Percentiles rank a stretch among this genome's conserved stretches.
Conservation (phyloP, 2,113 vertebrate species). For the Lophura nycthemera region DNA sequence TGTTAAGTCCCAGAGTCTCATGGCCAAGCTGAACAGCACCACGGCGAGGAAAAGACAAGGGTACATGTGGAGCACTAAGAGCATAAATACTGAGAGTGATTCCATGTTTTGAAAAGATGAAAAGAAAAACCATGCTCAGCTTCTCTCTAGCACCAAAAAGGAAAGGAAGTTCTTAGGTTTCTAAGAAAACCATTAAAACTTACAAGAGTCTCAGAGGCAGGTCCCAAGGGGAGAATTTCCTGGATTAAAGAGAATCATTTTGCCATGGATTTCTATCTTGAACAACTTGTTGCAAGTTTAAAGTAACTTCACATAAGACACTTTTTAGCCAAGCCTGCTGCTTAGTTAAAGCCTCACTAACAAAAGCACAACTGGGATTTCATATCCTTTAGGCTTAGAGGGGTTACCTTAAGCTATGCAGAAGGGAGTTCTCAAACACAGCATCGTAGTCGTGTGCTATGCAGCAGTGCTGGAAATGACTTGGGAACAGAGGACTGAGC, state of each 20-base stretch:
- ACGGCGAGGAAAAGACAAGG: background rate
- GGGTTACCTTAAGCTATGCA: background rate
- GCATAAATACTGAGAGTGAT: background rate
- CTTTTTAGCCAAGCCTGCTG: conserved; percentile 41
- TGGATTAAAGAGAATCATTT: conserved; percentile 43
- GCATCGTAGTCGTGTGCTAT: background rate
- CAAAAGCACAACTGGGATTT: background rate
- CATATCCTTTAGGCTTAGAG: background rate
- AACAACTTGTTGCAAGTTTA: conserved; percentile 22
- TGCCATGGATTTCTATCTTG: conserved; percentile 6
- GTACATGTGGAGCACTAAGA: conserved; percentile 10
- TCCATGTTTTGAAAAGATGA: conserved; percentile 46
- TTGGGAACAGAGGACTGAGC: background rate
- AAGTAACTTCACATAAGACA: conserved; percentile 23
- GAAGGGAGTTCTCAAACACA: conserved; percentile 4
- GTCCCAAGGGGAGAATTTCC: conserved; percentile 27
- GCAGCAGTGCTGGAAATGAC: background rate
- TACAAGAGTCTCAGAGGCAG: background rate
- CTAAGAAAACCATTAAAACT: conserved; percentile 50
- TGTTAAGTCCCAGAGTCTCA: background rate
- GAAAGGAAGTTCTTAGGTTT: conserved; percentile 56
- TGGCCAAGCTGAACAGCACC: background rate
- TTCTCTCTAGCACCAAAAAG: conserved; percentile 52
- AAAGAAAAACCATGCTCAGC: conserved; percentile 49
- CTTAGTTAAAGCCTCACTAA: conserved; percentile 34